Base-by-base conservation (phyloP, 2,113 vertebrate species). In the Benitochromis conjunctus region DNA sequence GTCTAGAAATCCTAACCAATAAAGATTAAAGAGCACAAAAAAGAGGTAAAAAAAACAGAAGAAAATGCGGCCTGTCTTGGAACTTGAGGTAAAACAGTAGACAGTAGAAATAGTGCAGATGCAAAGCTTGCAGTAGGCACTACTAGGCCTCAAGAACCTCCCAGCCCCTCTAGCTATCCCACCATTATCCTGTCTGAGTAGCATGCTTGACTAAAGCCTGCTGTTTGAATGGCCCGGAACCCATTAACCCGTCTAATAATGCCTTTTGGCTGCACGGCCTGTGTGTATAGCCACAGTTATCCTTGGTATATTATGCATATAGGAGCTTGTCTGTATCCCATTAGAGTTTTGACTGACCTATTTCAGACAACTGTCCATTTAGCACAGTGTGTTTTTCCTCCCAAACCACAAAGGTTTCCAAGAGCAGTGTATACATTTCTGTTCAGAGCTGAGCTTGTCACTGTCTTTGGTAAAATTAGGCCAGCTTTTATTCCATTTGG, bases 331-430 rank as follows among this genome's bases (percentile, higher is more conserved):
- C 76, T 76, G 82, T 82, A 12, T 85, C 62, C 79, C 85, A 86
- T 86, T 78, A 83, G 84, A 81, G 64, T 66, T 91, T 83, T 85
- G 78, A 85, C 83, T 94, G 95, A 94, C 93, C 94, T 94, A 80
- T 82, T 95, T 94, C 87, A 82, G 85, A 93, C 90, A 88, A 90
- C 19, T 83, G 79, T 89, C 86, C 81, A 86, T 92, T 94, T 93
- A 79, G 78, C 36, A 74, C 36, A 6, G 36, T 64, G 53, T 66
- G 87, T 79, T 62, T 71, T 81, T 26, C 43, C 9, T 86, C 80
- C 82, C 16, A 56, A 62, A 88, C 81, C 82, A 90, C 90, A 87
- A 84, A 89, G 57, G 41, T 51, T 51, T 64, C 11, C 2, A 57
- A 64, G 66, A 80, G 69, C 56, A 56, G 84, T 46, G 46, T 51